Evolutionary conservation across 2,888 invertebrate species (phyloP).

Genomic region (Acleris holmiana): DNA sequence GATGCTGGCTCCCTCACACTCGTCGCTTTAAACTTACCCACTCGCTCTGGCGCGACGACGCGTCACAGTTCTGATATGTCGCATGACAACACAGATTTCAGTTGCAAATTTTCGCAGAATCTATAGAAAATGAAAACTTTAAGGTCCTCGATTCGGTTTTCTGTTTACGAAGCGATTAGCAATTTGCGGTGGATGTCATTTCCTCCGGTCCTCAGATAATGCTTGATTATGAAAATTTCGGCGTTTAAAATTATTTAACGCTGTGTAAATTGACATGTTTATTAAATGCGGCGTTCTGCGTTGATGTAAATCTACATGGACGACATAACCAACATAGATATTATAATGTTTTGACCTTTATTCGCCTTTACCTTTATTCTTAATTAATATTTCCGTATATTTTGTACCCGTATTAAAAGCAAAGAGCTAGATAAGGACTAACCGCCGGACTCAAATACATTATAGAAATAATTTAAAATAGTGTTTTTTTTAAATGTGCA

Average conservation of each 20-base stretch:
- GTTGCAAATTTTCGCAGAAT: conserved; percentile 63
- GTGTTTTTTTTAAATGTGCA: too few relatives aligned
- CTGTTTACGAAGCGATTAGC: conserved; percentile 72
- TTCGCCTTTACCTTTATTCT: too few relatives aligned
- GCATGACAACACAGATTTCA: conserved; percentile 69
- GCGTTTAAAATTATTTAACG: conserved; percentile 60
- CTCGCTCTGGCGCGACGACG: conserved; percentile 64
- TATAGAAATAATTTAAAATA: too few relatives aligned
- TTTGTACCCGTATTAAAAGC: too few relatives aligned
- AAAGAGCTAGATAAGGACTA: too few relatives aligned
- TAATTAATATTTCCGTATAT: too few relatives aligned
- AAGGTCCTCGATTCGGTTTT: conserved; percentile 54
- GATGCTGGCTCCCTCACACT: conserved; percentile 59
- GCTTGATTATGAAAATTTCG: conserved; percentile 69
- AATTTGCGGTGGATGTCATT: conserved; percentile 69
- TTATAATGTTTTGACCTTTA: not conserved
- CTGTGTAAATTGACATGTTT: conserved; percentile 55
- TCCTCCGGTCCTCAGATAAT: conserved; percentile 64
- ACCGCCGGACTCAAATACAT: too few relatives aligned
- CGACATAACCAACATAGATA: not conserved
- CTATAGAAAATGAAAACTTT: conserved; percentile 56
- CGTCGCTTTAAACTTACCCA: conserved; percentile 44
- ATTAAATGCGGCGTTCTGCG: conserved; percentile 40
- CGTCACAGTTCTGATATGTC: conserved; percentile 75
- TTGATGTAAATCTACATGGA: too few relatives aligned